A percentile compares a stretch with the other conserved stretches of the same genome.
Conservation (phyloP, 2,797 vertebrate species). For the Linurgus olivaceus region DNA sequence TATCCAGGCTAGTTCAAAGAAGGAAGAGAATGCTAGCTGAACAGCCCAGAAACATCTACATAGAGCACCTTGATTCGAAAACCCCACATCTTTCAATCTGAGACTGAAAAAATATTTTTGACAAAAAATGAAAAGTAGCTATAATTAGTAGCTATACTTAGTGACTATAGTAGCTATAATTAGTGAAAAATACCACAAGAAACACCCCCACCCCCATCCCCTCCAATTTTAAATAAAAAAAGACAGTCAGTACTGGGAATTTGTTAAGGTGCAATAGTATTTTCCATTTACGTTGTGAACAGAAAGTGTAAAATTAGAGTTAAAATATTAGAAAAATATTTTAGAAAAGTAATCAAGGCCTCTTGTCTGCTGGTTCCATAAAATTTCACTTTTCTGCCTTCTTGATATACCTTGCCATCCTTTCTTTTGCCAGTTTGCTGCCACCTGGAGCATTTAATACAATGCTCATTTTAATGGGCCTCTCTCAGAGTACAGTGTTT, state of each 20-base stretch:
- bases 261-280: not conserved
- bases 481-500: not conserved
- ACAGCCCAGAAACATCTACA: not conserved
- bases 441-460: not conserved
- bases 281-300: not conserved
- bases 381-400: not conserved
- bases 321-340: not conserved
- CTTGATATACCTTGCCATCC: not conserved
- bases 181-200: not conserved
- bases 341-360: not conserved
- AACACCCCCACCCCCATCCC: accelerated
- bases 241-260: not conserved
- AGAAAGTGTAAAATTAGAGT: not conserved
- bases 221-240: not conserved
- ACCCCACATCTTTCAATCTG: accelerated
- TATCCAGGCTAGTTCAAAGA: not conserved
- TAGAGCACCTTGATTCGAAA: not conserved
- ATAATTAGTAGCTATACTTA: not conserved
- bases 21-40: not conserved
- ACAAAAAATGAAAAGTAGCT: not conserved
- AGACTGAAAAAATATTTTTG: not conserved
- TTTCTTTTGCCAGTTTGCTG: not conserved
- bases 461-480: not conserved
- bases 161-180: not conserved
- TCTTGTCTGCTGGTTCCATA: not conserved